Base-by-base conservation (phyloP, 1,140 invertebrate species). In the Hyposmocoma kahamanoa region DNA sequence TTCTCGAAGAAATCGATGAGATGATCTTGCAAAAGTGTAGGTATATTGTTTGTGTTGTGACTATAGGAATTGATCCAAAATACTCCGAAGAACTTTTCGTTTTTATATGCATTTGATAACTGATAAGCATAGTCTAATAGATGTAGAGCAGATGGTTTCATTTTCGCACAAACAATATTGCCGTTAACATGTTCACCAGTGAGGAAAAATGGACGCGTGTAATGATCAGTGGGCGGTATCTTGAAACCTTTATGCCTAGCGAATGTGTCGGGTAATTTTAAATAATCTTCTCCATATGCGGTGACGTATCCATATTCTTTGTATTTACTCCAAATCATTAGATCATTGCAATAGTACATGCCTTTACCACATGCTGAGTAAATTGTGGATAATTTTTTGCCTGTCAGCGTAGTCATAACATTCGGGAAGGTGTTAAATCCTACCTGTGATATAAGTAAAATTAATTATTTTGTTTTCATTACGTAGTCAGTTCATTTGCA, bases 351-450 rank as follows among this genome's bases (percentile, higher is more conserved):
- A 20, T 84, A 82, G 1, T 88, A 67, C 3, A 87, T 59, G 11
- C 22, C 26, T n/a, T 6, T 3, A n/a, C 1, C 13, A 38, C 51
- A 53, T 3, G 3, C 8, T 13, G 17, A 39, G 11, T 47, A 34
- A 1, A 50, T 17, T 17, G 22, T 42, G 5, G 22, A 11, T 22
- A 77, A 66, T 58, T 77, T 90, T 30, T 88, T 85, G 1, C 93
- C 93, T 1, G 90, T 91, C 18, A 94, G 69, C 3, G 93, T 72
- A 0, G 93, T 90, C 87, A 95, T 91, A 11, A 95, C 59, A 72
- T 95, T 95, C 0, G 93, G 93, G 68, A 91, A 95, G 1, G 93
- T 95, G 58, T 95, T 94, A 56, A 92, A 92, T 2, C 89, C 92
- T 56, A 87, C 72, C 84, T 87, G 42, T 6, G 65, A n/a, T n/a